phyloP scores from a whole-genome alignment of 2,113 vertebrate species.

The Pitta sordida region DNA sequence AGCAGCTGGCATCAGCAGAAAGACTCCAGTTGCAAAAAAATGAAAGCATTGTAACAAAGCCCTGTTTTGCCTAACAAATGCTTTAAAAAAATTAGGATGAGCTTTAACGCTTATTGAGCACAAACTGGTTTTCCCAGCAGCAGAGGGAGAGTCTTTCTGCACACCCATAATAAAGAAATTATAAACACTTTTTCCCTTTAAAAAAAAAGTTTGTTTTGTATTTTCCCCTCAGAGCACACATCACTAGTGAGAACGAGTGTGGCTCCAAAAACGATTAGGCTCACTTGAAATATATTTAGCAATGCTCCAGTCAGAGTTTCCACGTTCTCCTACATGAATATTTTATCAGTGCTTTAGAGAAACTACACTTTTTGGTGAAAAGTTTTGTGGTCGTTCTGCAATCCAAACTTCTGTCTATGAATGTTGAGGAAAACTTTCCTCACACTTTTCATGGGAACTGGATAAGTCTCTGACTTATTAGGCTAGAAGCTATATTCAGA shows the following conservation, averaged over 20 bases:
- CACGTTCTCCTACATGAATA: background rate
- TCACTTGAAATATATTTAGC: background rate
- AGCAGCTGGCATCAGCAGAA: conserved; percentile 32
- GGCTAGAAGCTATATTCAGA: conserved; percentile 5
- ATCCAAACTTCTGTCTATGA: background rate
- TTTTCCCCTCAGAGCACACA: background rate
- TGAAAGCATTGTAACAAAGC: background rate
- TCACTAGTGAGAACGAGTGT: background rate
- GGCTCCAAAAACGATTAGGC: background rate
- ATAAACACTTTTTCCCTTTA: background rate
- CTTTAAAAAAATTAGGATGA: conserved; percentile 28
- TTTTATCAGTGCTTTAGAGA: conserved; percentile 29
- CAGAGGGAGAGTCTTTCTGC: background rate
- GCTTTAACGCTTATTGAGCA: background rate
- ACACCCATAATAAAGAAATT: background rate
- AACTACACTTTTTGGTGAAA: conserved; percentile 21
- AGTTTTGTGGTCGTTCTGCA: background rate
- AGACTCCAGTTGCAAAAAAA: background rate
- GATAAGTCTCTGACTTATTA: conserved; percentile 7
- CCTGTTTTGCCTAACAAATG: conserved; percentile 54
- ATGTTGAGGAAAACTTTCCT: conserved; percentile 8
- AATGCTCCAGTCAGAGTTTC: background rate
- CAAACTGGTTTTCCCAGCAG: conserved; percentile 23
- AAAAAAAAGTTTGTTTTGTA: background rate
- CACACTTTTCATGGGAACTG: conserved; percentile 38